A percentile compares a stretch with the other conserved stretches of the same genome.
phyloP scores from a whole-genome alignment of 1,140 invertebrate genomes.

The Drosophila azteca region DNA sequence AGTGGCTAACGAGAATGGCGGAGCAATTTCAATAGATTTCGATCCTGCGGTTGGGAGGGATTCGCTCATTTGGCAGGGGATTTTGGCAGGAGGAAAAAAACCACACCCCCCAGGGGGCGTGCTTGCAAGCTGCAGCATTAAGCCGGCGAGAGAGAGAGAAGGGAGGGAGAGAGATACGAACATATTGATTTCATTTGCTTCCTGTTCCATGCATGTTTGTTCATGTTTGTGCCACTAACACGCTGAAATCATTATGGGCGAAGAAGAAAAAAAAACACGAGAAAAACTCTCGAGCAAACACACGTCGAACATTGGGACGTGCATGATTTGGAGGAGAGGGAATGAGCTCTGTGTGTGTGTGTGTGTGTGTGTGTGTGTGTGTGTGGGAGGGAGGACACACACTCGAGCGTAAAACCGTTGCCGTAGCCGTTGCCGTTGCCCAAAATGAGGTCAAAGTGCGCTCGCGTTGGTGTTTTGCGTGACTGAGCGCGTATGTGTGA shows the following conservation, averaged over 20 bases:
- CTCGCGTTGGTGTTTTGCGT: conserved; percentile 49
- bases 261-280: conserved; percentile 21
- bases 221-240: conserved; percentile 42
- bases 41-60: too few relatives aligned
- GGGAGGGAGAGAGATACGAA: conserved; percentile 16
- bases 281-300: conserved; percentile 44
- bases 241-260: conserved; percentile 62
- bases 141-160: conserved; percentile 14
- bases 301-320: conserved; percentile 29
- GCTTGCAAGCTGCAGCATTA: conserved; percentile 28
- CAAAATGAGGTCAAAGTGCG: conserved; percentile 78
- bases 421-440: conserved; percentile 31
- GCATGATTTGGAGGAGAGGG: neutral
- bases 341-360: neutral
- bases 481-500: conserved; percentile 34
- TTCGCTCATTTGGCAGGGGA: too few relatives aligned
- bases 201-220: conserved; percentile 30
- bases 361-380: neutral
- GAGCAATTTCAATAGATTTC: conserved; percentile 17
- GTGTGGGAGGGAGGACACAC: conserved; percentile 15
- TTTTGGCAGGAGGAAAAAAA: too few relatives aligned
- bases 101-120: neutral
- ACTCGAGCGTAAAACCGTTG: conserved; percentile 38
- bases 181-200: conserved; percentile 75
- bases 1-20: conserved; percentile 31